Evolutionary conservation across 2,113 vertebrate species (phyloP).

Genomic region (Coryphaenoides rupestris): DNA sequence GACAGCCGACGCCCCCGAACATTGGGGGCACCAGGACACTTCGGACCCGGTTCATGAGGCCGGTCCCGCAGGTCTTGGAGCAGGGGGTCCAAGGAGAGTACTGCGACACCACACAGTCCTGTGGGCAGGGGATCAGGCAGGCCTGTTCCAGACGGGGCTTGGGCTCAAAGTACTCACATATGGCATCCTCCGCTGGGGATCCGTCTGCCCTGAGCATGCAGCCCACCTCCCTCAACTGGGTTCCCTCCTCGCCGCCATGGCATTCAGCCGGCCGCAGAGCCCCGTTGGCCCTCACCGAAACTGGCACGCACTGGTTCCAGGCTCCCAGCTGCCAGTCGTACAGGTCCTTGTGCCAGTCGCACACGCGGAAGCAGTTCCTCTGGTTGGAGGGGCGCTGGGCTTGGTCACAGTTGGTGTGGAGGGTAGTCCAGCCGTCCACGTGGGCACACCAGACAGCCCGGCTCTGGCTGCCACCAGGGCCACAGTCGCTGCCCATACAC

Average conservation of each 20-base stretch:
- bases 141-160: constrained; percentile 92
- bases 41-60: constrained; percentile 86
- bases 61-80: constrained; percentile 87
- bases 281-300: constrained; percentile 77
- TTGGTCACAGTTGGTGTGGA: constrained; percentile 90
- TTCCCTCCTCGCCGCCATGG: constrained; percentile 85
- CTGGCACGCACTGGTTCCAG: constrained; percentile 85
- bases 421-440: constrained; percentile 91
- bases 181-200: constrained; percentile 80
- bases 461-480: constrained; percentile 91
- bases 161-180: constrained; percentile 96
- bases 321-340: constrained; percentile 88
- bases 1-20: constrained; percentile 83
- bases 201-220: constrained; percentile 83
- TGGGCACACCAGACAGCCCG: constrained; percentile 96
- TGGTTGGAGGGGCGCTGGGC: constrained; percentile 84
- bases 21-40: constrained; percentile 84
- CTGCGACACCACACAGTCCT: constrained; percentile 88
- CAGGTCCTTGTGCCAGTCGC: constrained; percentile 95
- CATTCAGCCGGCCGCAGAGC: constrained; percentile 69
- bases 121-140: constrained; percentile 90
- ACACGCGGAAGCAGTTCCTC: constrained; percentile 91
- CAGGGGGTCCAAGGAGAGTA: constrained; percentile 91
- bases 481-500: constrained; percentile 96
- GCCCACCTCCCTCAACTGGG: constrained; percentile 85